Evolutionary conservation across 2,797 vertebrate genomes (phyloP).

Genomic region (Macropodus opercularis): DNA sequence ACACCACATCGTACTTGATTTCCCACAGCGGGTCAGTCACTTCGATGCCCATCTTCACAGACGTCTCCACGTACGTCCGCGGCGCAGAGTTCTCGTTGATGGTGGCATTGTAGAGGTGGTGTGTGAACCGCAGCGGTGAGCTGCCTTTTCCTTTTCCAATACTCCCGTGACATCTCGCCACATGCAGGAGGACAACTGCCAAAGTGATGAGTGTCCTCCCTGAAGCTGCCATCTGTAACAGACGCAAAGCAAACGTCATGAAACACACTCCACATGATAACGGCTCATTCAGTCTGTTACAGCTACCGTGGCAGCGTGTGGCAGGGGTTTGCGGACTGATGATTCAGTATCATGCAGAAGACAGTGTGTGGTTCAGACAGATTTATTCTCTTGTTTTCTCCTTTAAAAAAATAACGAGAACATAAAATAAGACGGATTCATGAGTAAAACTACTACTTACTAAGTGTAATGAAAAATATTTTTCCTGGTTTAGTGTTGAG

Average conservation of each 20-base stretch:
- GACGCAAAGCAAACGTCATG: not conserved
- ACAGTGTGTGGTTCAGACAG: slow-evolving; percentile 27
- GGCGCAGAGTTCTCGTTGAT: slow-evolving; percentile 95
- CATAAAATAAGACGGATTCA: too few relatives aligned
- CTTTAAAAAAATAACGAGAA: too few relatives aligned
- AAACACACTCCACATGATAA: not conserved
- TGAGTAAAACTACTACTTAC: too few relatives aligned
- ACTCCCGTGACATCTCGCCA: slow-evolving; percentile 66
- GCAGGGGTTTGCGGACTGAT: slow-evolving; percentile 42
- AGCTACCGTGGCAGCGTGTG: too few relatives aligned
- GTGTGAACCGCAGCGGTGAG: slow-evolving; percentile 87
- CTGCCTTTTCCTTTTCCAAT: slow-evolving; percentile 74
- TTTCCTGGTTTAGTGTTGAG: not conserved
- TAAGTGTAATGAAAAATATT: too few relatives aligned
- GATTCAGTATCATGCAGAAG: slow-evolving; percentile 17
- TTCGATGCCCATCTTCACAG: slow-evolving; percentile 89
- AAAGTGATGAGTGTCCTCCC: slow-evolving; percentile 53
- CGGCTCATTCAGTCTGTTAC: too few relatives aligned
- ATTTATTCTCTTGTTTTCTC: too few relatives aligned
- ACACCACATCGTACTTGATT: slow-evolving; percentile 87
- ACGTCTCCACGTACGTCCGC: slow-evolving; percentile 89
- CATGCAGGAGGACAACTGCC: slow-evolving; percentile 64
- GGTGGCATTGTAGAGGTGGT: slow-evolving; percentile 90
- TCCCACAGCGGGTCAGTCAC: slow-evolving; percentile 83
- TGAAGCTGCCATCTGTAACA: slow-evolving; percentile 72